These are phyloP conservation scores for Apamea anceps DNA, from an alignment of 2,888 invertebrate genomes.

Conservation along the genomic window DNA sequence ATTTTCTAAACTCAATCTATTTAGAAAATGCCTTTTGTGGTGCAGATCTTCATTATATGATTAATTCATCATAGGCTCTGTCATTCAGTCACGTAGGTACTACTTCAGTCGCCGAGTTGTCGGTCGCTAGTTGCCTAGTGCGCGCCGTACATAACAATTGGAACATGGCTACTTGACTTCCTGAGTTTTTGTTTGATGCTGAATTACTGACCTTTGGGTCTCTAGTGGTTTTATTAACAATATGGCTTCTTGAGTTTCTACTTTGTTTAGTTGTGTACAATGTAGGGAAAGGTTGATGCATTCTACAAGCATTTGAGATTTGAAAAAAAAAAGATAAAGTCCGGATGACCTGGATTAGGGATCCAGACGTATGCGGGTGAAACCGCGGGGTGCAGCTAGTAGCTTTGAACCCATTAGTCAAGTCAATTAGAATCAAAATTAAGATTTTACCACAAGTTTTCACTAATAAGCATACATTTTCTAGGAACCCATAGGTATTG, in stretches of 20 bases:
- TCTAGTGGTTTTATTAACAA: not conserved
- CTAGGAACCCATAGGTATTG: not conserved
- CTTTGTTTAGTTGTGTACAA: not conserved
- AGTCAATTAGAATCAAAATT: not conserved
- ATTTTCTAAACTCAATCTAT: not conserved
- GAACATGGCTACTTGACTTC: constrained; percentile 59
- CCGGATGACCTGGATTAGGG: too few relatives aligned
- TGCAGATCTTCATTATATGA: not conserved
- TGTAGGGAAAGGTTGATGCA: not conserved
- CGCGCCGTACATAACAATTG: constrained; percentile 58
- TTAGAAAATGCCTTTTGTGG: not conserved
- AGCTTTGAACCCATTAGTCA: too few relatives aligned
- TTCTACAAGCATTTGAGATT: not conserved
- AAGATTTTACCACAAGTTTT: not conserved
- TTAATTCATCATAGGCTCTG: not conserved
- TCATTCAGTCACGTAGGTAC: too few relatives aligned
- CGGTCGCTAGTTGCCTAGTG: not conserved
- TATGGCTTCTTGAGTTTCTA: constrained; percentile 1
- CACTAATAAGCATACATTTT: constrained; percentile 9
- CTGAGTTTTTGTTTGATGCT: constrained; percentile 64
- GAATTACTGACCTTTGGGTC: constrained; percentile 56
- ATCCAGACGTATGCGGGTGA: too few relatives aligned
- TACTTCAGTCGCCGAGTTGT: not conserved
- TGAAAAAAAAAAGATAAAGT: too few relatives aligned
- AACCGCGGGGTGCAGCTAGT: too few relatives aligned